A percentile compares a stretch with the other conserved stretches of the same genome.
Conservation (phyloP, 2,888 invertebrate species). For the Rhimphoctona megacephalus region DNA sequence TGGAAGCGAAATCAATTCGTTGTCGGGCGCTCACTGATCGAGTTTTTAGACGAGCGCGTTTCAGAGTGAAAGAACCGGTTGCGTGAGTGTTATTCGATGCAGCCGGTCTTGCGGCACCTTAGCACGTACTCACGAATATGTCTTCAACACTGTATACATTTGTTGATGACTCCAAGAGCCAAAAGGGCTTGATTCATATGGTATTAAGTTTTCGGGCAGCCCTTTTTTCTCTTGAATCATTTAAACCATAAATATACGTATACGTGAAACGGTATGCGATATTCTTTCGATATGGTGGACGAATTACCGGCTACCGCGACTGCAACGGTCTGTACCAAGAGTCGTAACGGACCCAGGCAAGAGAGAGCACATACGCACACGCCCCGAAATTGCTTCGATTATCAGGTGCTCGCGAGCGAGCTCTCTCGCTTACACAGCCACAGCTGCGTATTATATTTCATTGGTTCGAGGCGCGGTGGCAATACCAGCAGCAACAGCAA, state of each 20-base stretch:
- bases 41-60: not conserved
- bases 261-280: constrained; percentile 1
- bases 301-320: constrained; percentile 53
- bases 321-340: constrained; percentile 21
- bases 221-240: not conserved
- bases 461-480: constrained; percentile 51
- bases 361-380: constrained; percentile 54
- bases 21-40: constrained; percentile 22
- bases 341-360: constrained; percentile 16
- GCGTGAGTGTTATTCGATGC: constrained; percentile 50
- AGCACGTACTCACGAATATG: constrained; percentile 28
- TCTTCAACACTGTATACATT: constrained; percentile 24
- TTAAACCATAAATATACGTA: constrained; percentile 1
- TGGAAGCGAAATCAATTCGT: constrained; percentile 76
- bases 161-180: constrained; percentile 11
- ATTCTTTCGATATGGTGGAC: constrained; percentile 46
- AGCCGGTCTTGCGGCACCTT: constrained; percentile 53
- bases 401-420: constrained; percentile 64
- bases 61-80: constrained; percentile 67
- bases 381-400: constrained; percentile 69
- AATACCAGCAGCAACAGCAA: constrained; percentile 28
- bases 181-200: not conserved
- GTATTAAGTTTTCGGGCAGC: not conserved
- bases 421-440: constrained; percentile 48
- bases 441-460: constrained; percentile 68